Percentiles rank a stretch among this genome's conserved stretches.
phyloP scores from a whole-genome alignment of 23 tunicate species.

The Botrylloides violaceus region DNA sequence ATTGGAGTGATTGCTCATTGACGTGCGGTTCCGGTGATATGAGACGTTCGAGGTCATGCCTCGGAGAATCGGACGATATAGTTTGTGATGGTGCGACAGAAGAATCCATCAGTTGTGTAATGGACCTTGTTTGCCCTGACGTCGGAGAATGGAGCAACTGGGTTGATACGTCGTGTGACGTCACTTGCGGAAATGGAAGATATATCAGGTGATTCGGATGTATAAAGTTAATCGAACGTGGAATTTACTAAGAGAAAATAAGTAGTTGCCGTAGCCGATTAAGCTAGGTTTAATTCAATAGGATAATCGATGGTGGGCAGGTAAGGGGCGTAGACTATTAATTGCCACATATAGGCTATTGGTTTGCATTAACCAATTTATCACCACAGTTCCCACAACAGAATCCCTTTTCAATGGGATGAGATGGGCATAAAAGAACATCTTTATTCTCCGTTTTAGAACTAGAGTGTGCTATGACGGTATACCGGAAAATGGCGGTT shows the following conservation, averaged over 20 bases:
- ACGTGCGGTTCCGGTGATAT: constrained; percentile 48
- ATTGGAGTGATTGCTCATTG: constrained; percentile 65
- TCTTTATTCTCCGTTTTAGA: constrained; percentile 35
- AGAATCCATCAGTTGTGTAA: constrained; percentile 34
- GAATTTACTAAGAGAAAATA: too few species aligned
- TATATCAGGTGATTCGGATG: constrained; percentile 6
- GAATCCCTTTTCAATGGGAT: constrained; percentile 4
- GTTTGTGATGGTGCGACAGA: constrained; percentile 32
- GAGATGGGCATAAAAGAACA: too few species aligned
- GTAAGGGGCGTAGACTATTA: too few species aligned
- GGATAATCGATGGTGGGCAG: too few species aligned
- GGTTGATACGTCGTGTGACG: constrained; percentile 22
- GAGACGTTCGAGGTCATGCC: constrained; percentile 36
- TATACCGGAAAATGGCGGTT: constrained; percentile 71
- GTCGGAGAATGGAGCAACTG: constrained; percentile 43
- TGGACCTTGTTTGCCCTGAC: constrained; percentile 22
- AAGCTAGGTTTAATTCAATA: too few species aligned
- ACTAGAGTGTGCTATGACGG: constrained; percentile 61
- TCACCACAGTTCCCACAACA: constrained; percentile 15
- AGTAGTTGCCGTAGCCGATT: too few species aligned
- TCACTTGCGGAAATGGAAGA: constrained; percentile 36
- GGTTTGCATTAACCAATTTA: too few species aligned
- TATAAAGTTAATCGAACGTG: too few species aligned
- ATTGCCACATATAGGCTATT: too few species aligned
- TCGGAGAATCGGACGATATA: constrained; percentile 32